phyloP scores from a whole-genome alignment of 2,888 invertebrate genomes.

The Onchidella celtica region DNA sequence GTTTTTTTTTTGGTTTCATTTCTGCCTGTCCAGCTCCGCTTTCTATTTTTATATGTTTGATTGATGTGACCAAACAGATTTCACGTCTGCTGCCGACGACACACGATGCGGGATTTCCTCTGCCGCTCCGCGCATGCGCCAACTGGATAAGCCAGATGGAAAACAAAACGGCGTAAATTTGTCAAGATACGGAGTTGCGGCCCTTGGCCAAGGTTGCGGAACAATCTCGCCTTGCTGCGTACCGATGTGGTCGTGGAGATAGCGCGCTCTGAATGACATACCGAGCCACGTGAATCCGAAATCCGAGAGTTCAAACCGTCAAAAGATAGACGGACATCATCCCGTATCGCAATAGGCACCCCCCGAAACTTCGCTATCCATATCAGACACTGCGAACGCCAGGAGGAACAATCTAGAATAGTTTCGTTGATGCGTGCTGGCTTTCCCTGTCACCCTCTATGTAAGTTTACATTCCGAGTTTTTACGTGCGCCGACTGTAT shows the following conservation, averaged over 20 bases:
- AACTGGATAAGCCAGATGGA: slow-evolving; percentile 37
- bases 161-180: slow-evolving; percentile 33
- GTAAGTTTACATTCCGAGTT: slow-evolving; percentile 23
- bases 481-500: slow-evolving; percentile 10
- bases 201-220: neutral
- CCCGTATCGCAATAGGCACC: slow-evolving; percentile 23
- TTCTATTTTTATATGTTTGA: slow-evolving; percentile 22
- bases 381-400: neutral
- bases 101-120: slow-evolving; percentile 29
- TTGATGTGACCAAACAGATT: slow-evolving; percentile 38
- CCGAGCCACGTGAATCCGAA: slow-evolving; percentile 27
- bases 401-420: slow-evolving; percentile 23
- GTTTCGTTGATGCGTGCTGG: slow-evolving; percentile 26
- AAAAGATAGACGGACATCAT: slow-evolving; percentile 32
- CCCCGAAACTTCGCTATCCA: slow-evolving; percentile 31
- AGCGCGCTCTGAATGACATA: slow-evolving; percentile 40
- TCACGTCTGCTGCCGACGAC: slow-evolving; percentile 15
- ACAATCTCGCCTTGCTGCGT: slow-evolving; percentile 21
- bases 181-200: slow-evolving; percentile 2
- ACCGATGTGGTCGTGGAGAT: slow-evolving; percentile 35
- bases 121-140: slow-evolving; percentile 4
- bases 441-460: slow-evolving; percentile 19
- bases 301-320: slow-evolving; percentile 47
- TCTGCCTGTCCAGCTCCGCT: neutral
- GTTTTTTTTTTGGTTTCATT: neutral